These are phyloP conservation scores for Paelopatides confundens DNA, from an alignment of 53 echinoderm and acorn worm species.

Conservation along the genomic window DNA sequence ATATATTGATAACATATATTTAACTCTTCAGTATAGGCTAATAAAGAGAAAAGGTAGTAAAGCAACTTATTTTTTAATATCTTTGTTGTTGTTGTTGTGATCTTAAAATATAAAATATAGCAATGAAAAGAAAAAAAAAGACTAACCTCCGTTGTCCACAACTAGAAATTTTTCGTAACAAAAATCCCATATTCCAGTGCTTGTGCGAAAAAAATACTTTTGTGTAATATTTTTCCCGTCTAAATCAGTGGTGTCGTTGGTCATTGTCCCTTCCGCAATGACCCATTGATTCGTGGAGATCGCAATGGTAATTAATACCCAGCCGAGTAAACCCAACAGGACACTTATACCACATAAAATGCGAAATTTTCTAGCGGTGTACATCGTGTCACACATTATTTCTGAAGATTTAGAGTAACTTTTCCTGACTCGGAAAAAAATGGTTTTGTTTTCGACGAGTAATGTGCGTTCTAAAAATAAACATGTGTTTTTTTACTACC, in stretches of 20 bases:
- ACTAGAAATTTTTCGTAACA: not conserved
- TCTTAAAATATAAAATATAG: too few species aligned
- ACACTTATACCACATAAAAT: slow-evolving; percentile 22
- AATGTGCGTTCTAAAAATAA: too few species aligned
- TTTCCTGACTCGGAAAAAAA: too few species aligned
- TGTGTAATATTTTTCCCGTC: not conserved
- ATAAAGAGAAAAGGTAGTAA: too few species aligned
- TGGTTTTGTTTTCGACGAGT: too few species aligned
- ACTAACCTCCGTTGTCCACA: not conserved
- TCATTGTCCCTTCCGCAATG: slow-evolving; percentile 1
- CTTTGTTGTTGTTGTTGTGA: too few species aligned
- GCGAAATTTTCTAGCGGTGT: slow-evolving; percentile 9
- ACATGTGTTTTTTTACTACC: too few species aligned
- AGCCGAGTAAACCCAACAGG: slow-evolving; percentile 1
- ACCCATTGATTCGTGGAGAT: slow-evolving; percentile 19
- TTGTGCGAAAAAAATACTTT: not conserved
- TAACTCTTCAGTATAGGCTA: too few species aligned
- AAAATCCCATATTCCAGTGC: slow-evolving; percentile 29
- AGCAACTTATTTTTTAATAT: too few species aligned
- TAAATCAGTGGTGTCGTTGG: not conserved
- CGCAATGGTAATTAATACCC: slow-evolving; percentile 4
- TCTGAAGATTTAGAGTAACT: too few species aligned
- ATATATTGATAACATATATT: too few species aligned
- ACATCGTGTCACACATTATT: slow-evolving; percentile 13
- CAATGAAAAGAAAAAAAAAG: not conserved